Conservation (phyloP, 2,797 vertebrate species). For the Hoplostethus atlanticus region DNA sequence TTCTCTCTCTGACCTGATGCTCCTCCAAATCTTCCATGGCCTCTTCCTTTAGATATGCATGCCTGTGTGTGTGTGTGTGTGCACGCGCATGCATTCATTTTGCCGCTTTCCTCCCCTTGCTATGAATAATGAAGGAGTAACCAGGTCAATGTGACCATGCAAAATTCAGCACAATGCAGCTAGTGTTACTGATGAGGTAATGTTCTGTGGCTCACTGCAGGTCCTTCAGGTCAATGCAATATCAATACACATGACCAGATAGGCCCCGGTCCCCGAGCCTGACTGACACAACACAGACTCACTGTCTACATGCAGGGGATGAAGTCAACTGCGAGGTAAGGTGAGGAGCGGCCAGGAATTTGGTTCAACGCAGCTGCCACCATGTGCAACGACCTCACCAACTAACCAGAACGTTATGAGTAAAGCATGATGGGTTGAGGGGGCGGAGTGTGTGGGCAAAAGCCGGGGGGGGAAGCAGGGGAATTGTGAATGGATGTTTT, state of each 20-base stretch:
- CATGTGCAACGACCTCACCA: constrained; percentile 23
- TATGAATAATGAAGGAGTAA: constrained; percentile 82
- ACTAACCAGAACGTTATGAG: constrained; percentile 18
- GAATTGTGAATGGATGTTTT: background rate
- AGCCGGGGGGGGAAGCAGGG: background rate
- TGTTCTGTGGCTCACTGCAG: constrained; percentile 36
- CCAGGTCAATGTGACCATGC: constrained; percentile 84
- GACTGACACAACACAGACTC: constrained; percentile 28
- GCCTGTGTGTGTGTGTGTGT: constrained; percentile 36
- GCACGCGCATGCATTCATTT: constrained; percentile 58
- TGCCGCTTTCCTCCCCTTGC: constrained; percentile 61
- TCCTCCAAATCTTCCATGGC: constrained; percentile 43
- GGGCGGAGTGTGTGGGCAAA: constrained; percentile 2
- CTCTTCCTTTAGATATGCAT: constrained; percentile 18
- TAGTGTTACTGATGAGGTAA: constrained; percentile 82
- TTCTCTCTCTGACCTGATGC: constrained; percentile 45
- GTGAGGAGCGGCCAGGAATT: constrained; percentile 36
- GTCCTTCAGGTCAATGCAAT: constrained; percentile 72
- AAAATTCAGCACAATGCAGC: constrained; percentile 83
- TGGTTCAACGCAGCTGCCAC: constrained; percentile 48
- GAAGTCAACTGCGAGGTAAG: constrained; percentile 56
- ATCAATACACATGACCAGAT: constrained; percentile 67
- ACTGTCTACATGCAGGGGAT: constrained; percentile 30
- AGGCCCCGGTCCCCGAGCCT: constrained; percentile 33
- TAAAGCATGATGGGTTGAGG: constrained; percentile 22